Evolutionary conservation across 2,797 vertebrate species (phyloP).

Genomic region (Spondyliosoma cantharus): DNA sequence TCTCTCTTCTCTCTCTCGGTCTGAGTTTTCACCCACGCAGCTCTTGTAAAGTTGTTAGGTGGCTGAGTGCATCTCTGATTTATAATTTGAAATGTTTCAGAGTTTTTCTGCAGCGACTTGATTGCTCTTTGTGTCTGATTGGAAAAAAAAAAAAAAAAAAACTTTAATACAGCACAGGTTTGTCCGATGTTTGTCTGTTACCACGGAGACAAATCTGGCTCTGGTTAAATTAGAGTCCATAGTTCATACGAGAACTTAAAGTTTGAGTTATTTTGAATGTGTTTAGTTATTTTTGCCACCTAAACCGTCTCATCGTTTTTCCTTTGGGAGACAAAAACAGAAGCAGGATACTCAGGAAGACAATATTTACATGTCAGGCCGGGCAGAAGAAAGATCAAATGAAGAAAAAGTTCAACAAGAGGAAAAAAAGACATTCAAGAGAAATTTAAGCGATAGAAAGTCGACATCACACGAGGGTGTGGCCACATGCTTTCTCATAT

Average conservation of each 20-base stretch:
- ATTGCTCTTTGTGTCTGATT: not conserved
- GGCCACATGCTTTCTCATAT: not conserved
- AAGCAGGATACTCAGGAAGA: too few species aligned
- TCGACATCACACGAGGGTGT: not conserved
- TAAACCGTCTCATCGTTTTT: not conserved
- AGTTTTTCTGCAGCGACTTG: not conserved
- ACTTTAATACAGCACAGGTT: not conserved
- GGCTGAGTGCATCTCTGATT: not conserved
- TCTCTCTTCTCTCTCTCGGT: not conserved
- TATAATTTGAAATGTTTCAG: not conserved
- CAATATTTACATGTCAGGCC: too few species aligned
- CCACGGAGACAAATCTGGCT: not conserved
- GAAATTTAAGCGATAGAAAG: too few species aligned
- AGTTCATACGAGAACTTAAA: too few species aligned
- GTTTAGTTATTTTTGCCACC: not conserved
- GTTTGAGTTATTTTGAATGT: not conserved
- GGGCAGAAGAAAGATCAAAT: too few species aligned
- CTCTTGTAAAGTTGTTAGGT: conserved; percentile 3
- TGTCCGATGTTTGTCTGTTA: not conserved
- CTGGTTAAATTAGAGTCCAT: not conserved
- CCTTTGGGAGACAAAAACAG: too few species aligned
- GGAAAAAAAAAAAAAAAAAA: not conserved
- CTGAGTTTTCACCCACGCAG: conserved; percentile 32
- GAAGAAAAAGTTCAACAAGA: too few species aligned
- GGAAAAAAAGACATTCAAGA: too few species aligned